Conservation (phyloP, 2,113 vertebrate genomes). For the Alosa alosa region DNA sequence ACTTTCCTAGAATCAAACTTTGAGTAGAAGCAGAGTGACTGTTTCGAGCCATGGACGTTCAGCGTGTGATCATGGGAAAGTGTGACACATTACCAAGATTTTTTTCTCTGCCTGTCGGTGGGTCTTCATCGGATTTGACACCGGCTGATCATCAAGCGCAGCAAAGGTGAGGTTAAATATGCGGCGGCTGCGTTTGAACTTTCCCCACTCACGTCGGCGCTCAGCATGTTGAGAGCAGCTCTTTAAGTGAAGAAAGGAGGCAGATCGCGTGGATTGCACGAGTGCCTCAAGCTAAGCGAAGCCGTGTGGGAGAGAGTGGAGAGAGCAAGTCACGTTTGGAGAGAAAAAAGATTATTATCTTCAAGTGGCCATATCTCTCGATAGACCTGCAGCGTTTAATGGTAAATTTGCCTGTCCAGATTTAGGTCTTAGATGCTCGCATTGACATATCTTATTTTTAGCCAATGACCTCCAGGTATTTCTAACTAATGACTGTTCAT, state of each 20-base stretch:
- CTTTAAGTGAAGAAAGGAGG: neutral
- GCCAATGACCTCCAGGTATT: neutral
- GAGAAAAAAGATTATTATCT: neutral
- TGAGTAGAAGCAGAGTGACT: neutral
- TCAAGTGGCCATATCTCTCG: neutral
- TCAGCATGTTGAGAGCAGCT: neutral
- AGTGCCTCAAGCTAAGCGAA: neutral
- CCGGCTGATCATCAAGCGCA: neutral
- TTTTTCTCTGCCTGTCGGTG: neutral
- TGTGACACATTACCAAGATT: neutral
- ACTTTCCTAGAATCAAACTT: slow-evolving; percentile 1
- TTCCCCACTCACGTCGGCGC: neutral
- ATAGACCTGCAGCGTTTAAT: neutral
- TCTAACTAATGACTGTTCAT: neutral
- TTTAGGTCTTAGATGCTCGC: neutral
- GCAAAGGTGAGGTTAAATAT: neutral
- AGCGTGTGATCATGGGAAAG: neutral
- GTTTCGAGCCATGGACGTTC: neutral
- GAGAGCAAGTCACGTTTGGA: neutral
- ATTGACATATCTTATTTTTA: neutral
- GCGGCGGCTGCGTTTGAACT: neutral
- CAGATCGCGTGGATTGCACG: neutral
- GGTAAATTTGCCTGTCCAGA: neutral
- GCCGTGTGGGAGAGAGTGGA: neutral
- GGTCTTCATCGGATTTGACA: neutral